phyloP scores from a whole-genome alignment of 1,140 invertebrate species.

The Palaemon carinicauda region DNA sequence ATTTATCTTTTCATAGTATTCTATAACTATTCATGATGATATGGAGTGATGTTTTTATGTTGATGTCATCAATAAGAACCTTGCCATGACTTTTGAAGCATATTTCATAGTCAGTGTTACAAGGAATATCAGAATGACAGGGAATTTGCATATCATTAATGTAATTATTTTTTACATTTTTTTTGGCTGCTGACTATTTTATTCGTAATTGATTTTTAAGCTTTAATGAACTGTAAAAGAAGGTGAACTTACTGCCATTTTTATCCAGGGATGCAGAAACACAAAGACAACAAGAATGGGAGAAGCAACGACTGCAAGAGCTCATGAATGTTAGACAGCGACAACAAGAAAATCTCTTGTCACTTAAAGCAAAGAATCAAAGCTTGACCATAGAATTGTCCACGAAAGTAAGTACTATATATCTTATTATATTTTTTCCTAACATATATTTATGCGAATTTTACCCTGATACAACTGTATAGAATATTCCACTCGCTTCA shows the following conservation, averaged over 20 bases:
- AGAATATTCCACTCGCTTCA: too few species aligned
- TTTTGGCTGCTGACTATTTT: background rate
- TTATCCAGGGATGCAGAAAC: slow-evolving; percentile 75
- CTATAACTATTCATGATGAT: too few species aligned
- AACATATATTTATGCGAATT: background rate
- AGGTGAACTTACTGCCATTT: slow-evolving; percentile 24
- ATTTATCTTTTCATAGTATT: too few species aligned
- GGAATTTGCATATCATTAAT: too few species aligned
- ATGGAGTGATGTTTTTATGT: too few species aligned
- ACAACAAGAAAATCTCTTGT: slow-evolving; percentile 87
- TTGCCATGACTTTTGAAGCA: too few species aligned
- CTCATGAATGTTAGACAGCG: slow-evolving; percentile 83
- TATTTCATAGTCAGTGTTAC: too few species aligned
- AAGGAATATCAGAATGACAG: too few species aligned
- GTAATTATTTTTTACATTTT: too few species aligned
- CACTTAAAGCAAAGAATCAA: slow-evolving; percentile 89
- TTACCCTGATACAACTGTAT: too few species aligned
- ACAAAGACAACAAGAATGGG: slow-evolving; percentile 95
- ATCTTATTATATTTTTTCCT: background rate
- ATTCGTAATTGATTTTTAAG: background rate
- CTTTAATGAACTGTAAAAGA: background rate
- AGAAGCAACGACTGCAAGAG: slow-evolving; percentile 88
- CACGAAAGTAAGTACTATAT: slow-evolving; percentile 70
- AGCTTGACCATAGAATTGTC: slow-evolving; percentile 83
- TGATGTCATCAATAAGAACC: too few species aligned